phyloP scores from a whole-genome alignment of 2,797 vertebrate species.

The Microcaecilia unicolor region DNA sequence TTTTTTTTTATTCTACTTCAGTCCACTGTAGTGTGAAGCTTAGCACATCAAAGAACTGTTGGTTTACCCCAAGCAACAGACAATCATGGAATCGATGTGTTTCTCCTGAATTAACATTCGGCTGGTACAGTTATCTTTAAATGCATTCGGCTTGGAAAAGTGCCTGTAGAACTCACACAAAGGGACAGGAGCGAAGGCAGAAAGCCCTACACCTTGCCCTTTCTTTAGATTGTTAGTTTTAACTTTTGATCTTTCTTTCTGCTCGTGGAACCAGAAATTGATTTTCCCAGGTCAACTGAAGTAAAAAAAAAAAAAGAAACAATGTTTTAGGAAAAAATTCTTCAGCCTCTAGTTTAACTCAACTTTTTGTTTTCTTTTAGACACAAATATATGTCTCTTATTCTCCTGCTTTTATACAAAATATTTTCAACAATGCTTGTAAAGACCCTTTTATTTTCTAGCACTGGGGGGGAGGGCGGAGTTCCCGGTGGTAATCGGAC shows the following conservation, averaged over 20 bases:
- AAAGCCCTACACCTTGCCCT: conserved; percentile 26
- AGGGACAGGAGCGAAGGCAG: conserved; percentile 27
- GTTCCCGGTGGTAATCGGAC: too few relatives aligned
- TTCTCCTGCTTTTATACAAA: too few relatives aligned
- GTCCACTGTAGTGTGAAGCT: background rate
- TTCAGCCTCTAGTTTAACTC: conserved; percentile 20
- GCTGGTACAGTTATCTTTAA: conserved; percentile 15
- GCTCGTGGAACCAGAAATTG: conserved; percentile 41
- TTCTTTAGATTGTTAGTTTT: conserved; percentile 39
- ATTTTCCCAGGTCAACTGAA: conserved; percentile 44
- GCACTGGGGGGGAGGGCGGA: too few relatives aligned
- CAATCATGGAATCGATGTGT: conserved; percentile 2
- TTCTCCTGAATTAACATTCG: conserved; percentile 7
- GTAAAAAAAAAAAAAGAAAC: conserved; percentile 30
- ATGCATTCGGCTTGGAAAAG: conserved; percentile 28
- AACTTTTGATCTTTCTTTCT: conserved; percentile 44
- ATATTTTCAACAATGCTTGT: too few relatives aligned
- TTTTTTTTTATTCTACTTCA: background rate
- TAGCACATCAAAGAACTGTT: background rate
- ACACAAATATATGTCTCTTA: too few relatives aligned
- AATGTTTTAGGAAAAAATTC: conserved; percentile 50
- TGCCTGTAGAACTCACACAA: conserved; percentile 20
- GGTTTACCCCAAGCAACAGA: background rate
- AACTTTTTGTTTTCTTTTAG: too few relatives aligned
- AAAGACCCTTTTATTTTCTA: too few relatives aligned